Base-by-base conservation (phyloP, 2,888 invertebrate species). In the Drosophila nr. perissopoda region DNA sequence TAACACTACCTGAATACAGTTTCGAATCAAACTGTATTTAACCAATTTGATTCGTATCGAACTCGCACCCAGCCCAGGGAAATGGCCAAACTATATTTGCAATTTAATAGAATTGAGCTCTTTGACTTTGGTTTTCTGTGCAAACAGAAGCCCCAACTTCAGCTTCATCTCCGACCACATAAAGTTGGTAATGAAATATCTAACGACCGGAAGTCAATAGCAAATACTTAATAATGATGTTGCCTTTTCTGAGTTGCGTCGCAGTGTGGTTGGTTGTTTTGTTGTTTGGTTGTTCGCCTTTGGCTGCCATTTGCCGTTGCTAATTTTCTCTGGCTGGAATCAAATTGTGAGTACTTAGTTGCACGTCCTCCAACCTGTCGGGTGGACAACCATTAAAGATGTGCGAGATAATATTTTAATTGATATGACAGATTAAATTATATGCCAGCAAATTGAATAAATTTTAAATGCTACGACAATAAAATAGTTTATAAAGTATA, bases 141-240 rank as follows among this genome's bases (percentile, higher is more conserved):
- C 69, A 60, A 64, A 67, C 48, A 61, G 56, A 66, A 78, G 42
- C 25, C 58, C 58, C 77, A 76, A 72, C 62, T 58, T 34, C 10
- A 21, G 38, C 60, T 25, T 34, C 59, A 58, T 59, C 45, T 69
- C 42, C 57, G 40, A 68, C 58, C 74, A 74, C 58, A 73, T 60
- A 72, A 76, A 71, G 89, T 87, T 90, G 89, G 87, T 87, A 87
- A 87, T 87, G 87, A 87, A 87, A 87, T 87, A 90, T 87, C 90
- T 90, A 91, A 90, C 89, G 89, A 91, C 91, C 90, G 90, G 90
- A 90, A 91, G 90, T 90, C 87, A 82, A 84, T 85, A 79, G 88
- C 91, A 90, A 90, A 90, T 90, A 88, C 90, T 88, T 86, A 91
- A 90, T 90, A 89, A 89, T 90, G 90, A 78, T 90, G 90, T 83